These are phyloP conservation scores for Mesochorus sp. DNA, from an alignment of 2,888 invertebrate genomes.

Conservation along the genomic window DNA sequence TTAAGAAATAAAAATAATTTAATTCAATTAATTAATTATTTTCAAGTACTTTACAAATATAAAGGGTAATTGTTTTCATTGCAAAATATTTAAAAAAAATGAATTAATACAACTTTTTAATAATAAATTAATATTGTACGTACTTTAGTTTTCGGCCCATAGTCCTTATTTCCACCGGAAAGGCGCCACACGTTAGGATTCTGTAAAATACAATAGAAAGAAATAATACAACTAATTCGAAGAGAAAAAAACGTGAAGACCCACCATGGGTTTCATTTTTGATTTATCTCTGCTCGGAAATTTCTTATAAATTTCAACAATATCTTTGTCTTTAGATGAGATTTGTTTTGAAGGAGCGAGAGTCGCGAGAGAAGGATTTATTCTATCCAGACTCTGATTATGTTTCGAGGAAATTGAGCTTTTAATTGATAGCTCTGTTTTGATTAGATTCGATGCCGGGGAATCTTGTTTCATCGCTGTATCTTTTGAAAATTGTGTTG, in stretches of 20 bases:
- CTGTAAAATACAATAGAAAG: neutral
- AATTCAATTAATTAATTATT: too few relatives aligned
- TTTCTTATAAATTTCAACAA: conserved; percentile 51
- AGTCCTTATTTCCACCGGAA: conserved; percentile 34
- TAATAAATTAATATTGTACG: neutral
- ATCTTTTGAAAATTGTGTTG: neutral
- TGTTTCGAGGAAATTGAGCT: neutral
- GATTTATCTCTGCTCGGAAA: conserved; percentile 3
- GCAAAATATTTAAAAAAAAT: too few relatives aligned
- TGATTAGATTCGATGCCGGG: neutral
- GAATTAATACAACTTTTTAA: too few relatives aligned
- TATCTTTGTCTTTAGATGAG: conserved; percentile 1
- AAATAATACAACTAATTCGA: neutral
- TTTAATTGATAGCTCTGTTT: neutral
- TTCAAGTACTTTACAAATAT: too few relatives aligned
- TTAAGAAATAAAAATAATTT: too few relatives aligned
- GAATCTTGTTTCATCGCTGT: neutral
- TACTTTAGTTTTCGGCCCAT: conserved; percentile 22
- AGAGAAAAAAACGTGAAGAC: neutral
- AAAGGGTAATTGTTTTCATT: too few relatives aligned
- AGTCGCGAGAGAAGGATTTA: conserved; percentile 44
- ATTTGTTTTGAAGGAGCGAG: neutral
- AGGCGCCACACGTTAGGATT: conserved; percentile 47
- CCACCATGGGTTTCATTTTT: conserved; percentile 13
- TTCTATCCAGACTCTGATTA: conserved; percentile 17